Conservation (phyloP, 2,113 vertebrate species). For the Suncus etruscus region DNA sequence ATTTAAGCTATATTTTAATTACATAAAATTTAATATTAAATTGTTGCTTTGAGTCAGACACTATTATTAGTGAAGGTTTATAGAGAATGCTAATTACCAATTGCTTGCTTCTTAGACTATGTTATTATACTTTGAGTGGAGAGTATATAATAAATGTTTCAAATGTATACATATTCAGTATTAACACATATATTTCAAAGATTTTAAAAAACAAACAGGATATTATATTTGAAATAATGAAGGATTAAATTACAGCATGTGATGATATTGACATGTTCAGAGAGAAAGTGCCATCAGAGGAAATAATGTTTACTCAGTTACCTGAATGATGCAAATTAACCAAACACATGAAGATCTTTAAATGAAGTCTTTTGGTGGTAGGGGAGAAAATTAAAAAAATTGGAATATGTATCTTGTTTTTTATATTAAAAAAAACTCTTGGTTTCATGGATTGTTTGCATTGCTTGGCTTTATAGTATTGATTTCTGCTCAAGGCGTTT, state of each 20-base stretch:
- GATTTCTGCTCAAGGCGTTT: too few species aligned
- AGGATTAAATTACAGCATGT: neutral
- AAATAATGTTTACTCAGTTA: neutral
- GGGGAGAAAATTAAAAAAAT: too few species aligned
- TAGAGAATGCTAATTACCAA: neutral
- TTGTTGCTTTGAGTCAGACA: neutral
- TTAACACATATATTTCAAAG: neutral
- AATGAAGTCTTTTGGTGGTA: too few species aligned
- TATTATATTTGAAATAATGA: neutral
- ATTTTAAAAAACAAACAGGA: neutral
- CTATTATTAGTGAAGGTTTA: neutral
- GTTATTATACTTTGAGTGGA: neutral
- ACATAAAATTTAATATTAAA: slow-evolving; percentile 16
- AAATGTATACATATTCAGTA: neutral
- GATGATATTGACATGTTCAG: too few species aligned
- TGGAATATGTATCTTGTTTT: too few species aligned
- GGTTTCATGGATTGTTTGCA: too few species aligned
- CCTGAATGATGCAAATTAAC: neutral
- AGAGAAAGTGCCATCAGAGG: neutral
- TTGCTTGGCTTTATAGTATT: too few species aligned
- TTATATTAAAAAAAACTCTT: too few species aligned
- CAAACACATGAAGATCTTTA: neutral
- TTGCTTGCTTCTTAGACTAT: neutral
- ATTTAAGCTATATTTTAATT: neutral
- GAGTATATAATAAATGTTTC: neutral